These are phyloP conservation scores for Bovichtus diacanthus DNA, from an alignment of 2,797 vertebrate genomes.

Conservation along the genomic window DNA sequence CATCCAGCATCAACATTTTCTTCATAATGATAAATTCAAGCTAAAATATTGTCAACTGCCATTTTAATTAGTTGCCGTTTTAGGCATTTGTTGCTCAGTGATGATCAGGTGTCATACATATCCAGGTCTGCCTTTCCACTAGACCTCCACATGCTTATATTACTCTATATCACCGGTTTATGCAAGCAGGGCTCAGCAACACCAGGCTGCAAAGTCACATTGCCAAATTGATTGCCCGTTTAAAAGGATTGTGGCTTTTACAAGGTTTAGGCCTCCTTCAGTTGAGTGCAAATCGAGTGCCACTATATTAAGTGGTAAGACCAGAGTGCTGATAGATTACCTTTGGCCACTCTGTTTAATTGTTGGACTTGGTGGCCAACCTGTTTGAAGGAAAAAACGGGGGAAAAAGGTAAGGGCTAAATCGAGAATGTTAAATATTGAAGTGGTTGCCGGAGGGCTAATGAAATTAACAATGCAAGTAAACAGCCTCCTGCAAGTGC, in stretches of 20 bases:
- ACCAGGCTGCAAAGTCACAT: conserved; percentile 77
- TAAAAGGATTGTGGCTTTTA: conserved; percentile 80
- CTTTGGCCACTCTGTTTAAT: conserved; percentile 80
- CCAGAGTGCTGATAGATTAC: conserved; percentile 78
- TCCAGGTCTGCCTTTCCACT: conserved; percentile 16
- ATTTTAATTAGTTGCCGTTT: conserved; percentile 37
- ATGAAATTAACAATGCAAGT: conserved; percentile 88
- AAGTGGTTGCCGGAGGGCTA: conserved; percentile 83
- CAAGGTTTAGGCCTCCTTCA: conserved; percentile 73
- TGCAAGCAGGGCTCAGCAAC: conserved; percentile 44
- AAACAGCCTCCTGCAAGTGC: conserved; percentile 78
- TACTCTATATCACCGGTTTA: conserved; percentile 42
- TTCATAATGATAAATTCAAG: no score
- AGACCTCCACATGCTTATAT: conserved; percentile 18
- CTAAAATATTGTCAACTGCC: no score
- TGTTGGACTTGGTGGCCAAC: conserved; percentile 77
- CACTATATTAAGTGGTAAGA: conserved; percentile 77
- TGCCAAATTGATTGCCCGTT: conserved; percentile 81
- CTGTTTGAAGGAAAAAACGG: conserved; percentile 57
- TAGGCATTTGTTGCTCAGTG: conserved; percentile 3
- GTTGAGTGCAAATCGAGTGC: conserved; percentile 74
- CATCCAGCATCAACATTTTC: no score
- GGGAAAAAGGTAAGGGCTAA: conserved; percentile 57
- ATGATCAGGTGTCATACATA: conserved; percentile 24
- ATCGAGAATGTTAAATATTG: conserved; percentile 87